Conservation (phyloP, 1,140 invertebrate species). For the Drosophila nasuta region DNA sequence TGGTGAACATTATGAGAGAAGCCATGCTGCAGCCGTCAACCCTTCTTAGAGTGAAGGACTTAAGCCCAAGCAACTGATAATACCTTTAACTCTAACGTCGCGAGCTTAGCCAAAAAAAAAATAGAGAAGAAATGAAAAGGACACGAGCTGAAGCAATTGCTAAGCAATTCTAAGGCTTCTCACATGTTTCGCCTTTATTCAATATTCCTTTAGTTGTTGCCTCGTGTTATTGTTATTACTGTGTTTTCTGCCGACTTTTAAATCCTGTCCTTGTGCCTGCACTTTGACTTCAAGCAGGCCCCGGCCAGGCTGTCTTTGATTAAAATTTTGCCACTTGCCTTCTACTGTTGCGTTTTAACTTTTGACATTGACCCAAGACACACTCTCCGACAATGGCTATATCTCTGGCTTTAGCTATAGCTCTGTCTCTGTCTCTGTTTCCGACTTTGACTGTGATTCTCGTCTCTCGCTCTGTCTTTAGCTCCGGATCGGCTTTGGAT, state of each 20-base stretch:
- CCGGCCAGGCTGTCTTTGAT: slow-evolving; percentile 58
- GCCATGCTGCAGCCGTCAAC: slow-evolving; percentile 49
- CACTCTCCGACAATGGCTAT: not conserved
- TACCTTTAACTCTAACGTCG: slow-evolving; percentile 14
- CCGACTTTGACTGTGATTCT: slow-evolving; percentile 3
- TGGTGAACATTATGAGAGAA: slow-evolving; percentile 75
- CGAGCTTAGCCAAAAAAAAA: not conserved
- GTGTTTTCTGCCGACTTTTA: slow-evolving; percentile 22
- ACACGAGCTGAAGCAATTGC: slow-evolving; percentile 56
- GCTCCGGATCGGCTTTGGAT: slow-evolving; percentile 37
- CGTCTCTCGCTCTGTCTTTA: not conserved
- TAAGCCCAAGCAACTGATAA: slow-evolving; percentile 21
- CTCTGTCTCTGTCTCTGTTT: not conserved
- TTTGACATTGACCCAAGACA: slow-evolving; percentile 62
- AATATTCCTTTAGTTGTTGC: slow-evolving; percentile 23
- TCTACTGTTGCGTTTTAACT: slow-evolving; percentile 66
- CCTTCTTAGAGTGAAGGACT: slow-evolving; percentile 31
- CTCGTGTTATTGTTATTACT: slow-evolving; percentile 25
- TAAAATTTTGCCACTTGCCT: slow-evolving; percentile 76
- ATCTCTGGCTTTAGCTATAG: not conserved
- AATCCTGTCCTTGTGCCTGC: slow-evolving; percentile 48
- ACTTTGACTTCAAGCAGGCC: slow-evolving; percentile 43
- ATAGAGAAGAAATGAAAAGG: slow-evolving; percentile 11
- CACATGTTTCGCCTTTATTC: slow-evolving; percentile 41
- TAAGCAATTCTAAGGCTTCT: slow-evolving; percentile 71